A percentile compares a stretch with the other conserved stretches of the same genome.
Evolutionary conservation across 1,140 invertebrate genomes (phyloP).

Genomic region (Neodiprion virginianus): DNA sequence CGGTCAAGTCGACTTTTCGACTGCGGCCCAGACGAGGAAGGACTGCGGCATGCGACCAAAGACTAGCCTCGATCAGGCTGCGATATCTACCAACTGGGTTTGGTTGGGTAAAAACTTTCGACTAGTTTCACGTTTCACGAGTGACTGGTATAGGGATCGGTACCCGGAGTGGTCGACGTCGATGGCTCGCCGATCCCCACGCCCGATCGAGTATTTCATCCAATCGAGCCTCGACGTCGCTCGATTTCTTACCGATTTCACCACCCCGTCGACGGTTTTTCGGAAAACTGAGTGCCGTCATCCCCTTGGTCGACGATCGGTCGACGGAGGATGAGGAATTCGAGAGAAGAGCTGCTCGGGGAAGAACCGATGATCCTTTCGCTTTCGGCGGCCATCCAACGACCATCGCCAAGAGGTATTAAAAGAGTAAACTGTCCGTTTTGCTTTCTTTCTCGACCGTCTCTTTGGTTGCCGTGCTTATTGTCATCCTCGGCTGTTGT

Average conservation of each 20-base stretch:
- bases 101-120: conserved; percentile 41
- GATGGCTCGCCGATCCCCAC: conserved; percentile 9
- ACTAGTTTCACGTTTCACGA: conserved; percentile 50
- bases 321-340: neutral
- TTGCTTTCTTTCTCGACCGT: neutral
- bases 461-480: too few species aligned
- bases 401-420: conserved; percentile 26
- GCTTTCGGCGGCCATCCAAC: conserved; percentile 40
- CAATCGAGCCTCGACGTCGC: too few species aligned
- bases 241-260: neutral
- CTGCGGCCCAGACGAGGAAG: too few species aligned
- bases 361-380: conserved; percentile 33
- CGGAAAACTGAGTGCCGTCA: neutral
- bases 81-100: neutral
- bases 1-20: too few species aligned
- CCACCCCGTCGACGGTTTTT: neutral
- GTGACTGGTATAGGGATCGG: conserved; percentile 42
- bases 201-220: neutral
- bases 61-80: neutral
- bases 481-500: too few species aligned
- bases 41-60: too few species aligned
- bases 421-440: neutral
- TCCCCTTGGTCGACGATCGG: neutral
- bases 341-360: neutral
- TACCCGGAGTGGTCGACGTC: conserved; percentile 6